Base-by-base conservation (phyloP, 2,888 invertebrate genomes). In the Drosophila acutilabella region DNA sequence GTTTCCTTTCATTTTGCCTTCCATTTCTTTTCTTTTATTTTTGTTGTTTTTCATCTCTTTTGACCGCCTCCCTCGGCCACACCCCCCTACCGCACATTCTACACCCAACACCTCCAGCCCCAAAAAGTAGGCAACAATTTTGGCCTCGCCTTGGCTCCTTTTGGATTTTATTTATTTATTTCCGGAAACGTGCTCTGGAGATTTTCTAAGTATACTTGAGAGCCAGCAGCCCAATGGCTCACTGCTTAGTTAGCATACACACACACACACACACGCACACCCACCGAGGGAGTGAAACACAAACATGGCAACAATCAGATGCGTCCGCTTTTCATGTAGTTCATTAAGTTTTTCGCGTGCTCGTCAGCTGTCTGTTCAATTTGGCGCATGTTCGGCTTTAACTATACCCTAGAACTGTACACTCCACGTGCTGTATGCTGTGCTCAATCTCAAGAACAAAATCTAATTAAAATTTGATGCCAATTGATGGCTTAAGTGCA, bases 151-250 rank as follows among this genome's bases (percentile, higher is more conserved):
- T 59, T 59, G 66, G 65, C 68, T 65, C 61, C 74, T 77, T 72
- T 71, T 54, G 67, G 69, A 75, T 78, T 83, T 89, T 88, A 88
- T 89, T 88, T 88, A 89, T 88, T 88, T 87, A 87, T 89, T 88
- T 85, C 80, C 81, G 79, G 81, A 80, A 88, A 88, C 80, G 80
- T 75, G 88, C 88, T 75, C 81, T 74, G 74, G 85, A 83, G 83
- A 87, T 83, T 85, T 72, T 74, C 64, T 69, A 71, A 72, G 68
- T 69, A 80, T 69, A 67, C 76, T 75, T 73, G 59, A 68, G 72
- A 53, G 72, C 64, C 52, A 36, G 26, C 50, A 56, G 20, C 52
- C 71, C 74, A 61, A 8, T 48, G 51, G 66, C 70, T 44, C 62
- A 51, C 42, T 57, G 78, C 77, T 78, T 77, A 77, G 66, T 76